phyloP scores from a whole-genome alignment of 2,113 vertebrate species.

The Calyptommatus sinebrachiatus region DNA sequence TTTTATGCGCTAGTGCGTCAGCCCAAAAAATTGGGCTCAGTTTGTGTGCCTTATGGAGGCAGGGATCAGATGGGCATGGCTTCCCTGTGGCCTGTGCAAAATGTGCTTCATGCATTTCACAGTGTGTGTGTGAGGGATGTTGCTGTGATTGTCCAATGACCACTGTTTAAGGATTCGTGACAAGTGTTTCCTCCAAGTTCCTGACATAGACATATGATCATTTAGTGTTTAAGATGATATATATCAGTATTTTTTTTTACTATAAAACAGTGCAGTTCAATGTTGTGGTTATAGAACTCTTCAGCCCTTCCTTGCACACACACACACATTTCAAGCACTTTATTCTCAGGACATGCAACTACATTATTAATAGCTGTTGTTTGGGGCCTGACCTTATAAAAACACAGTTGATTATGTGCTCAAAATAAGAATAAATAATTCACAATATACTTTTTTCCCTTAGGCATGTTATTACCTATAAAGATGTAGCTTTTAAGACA shows the following conservation, averaged over 20 bases:
- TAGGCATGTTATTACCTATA: conserved; percentile 65
- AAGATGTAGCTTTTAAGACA: conserved; percentile 67
- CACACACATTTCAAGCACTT: conserved; percentile 21
- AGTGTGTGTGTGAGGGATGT: too few relatives aligned
- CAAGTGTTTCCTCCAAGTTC: too few relatives aligned
- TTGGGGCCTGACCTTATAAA: conserved; percentile 63
- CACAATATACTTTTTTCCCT: conserved; percentile 54
- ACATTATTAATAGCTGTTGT: conserved; percentile 65
- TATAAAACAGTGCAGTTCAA: conserved; percentile 37
- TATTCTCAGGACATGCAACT: conserved; percentile 38
- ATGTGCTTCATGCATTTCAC: too few relatives aligned
- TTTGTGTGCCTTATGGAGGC: too few relatives aligned
- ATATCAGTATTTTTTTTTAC: not conserved
- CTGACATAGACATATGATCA: too few relatives aligned
- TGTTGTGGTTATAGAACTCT: conserved; percentile 46
- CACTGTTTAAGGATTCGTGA: too few relatives aligned
- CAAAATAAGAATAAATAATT: conserved; percentile 70
- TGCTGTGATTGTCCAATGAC: too few relatives aligned
- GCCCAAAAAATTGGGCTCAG: too few relatives aligned
- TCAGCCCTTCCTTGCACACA: conserved; percentile 36
- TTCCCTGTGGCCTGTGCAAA: too few relatives aligned
- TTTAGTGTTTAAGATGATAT: too few relatives aligned
- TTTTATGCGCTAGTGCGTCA: not conserved
- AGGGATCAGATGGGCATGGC: too few relatives aligned
- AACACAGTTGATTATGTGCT: conserved; percentile 61